Evolutionary conservation across 2,888 invertebrate species (phyloP).

Genomic region (Ditylenchus weischeri): DNA sequence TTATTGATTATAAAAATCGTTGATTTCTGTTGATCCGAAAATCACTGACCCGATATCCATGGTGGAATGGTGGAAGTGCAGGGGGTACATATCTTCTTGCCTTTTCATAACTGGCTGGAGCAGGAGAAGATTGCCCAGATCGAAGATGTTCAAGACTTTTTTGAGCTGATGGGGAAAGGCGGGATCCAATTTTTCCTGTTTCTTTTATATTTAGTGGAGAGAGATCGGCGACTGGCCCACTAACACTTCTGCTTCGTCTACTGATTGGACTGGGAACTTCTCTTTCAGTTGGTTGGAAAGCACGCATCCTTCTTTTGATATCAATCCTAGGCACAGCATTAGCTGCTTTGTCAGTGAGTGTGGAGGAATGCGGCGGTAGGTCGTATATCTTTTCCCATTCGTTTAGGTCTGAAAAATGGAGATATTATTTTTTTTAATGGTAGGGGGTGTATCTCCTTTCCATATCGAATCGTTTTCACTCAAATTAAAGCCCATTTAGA

Average conservation of each 20-base stretch:
- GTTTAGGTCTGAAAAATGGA: slow-evolving; percentile 3
- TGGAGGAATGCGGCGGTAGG: slow-evolving; percentile 56
- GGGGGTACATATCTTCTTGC: slow-evolving; percentile 55
- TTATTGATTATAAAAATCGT: not conserved
- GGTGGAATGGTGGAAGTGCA: slow-evolving; percentile 50
- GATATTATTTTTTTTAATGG: too few species aligned
- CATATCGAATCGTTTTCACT: too few species aligned
- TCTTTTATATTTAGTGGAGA: not conserved
- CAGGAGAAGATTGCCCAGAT: slow-evolving; percentile 43
- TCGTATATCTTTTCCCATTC: slow-evolving; percentile 59
- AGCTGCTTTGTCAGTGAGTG: slow-evolving; percentile 41
- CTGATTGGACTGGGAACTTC: not conserved
- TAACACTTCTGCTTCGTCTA: slow-evolving; percentile 16
- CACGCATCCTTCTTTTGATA: slow-evolving; percentile 42
- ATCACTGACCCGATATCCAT: slow-evolving; percentile 46
- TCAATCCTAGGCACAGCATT: slow-evolving; percentile 46
- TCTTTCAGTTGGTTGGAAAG: slow-evolving; percentile 12
- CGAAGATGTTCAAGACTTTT: slow-evolving; percentile 23
- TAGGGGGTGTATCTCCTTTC: too few species aligned
- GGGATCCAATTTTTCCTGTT: not conserved
- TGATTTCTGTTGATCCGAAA: slow-evolving; percentile 15
- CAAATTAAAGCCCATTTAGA: too few species aligned
- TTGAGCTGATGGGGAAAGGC: slow-evolving; percentile 28
- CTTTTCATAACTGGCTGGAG: slow-evolving; percentile 51
- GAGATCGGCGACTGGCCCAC: not conserved